Evolutionary conservation across 2,797 vertebrate genomes (phyloP), one percentile per base, ranked within the genome.

Genomic region (Neoniphon sammara): DNA sequence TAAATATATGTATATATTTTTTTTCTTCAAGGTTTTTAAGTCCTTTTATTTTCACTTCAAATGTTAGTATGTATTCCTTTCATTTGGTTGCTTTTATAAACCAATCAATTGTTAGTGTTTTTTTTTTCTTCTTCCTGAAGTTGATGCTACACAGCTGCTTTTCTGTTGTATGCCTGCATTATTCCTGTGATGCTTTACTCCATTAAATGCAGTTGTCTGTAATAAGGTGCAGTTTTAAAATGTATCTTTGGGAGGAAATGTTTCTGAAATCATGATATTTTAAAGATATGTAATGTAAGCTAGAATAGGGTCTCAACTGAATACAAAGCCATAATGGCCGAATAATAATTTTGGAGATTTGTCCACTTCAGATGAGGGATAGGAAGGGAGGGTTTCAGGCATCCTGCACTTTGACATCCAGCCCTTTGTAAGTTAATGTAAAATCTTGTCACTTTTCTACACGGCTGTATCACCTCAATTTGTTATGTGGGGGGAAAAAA

Each of bases 51-150:
- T 96, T 95, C 94, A 94, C 87, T 87, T 94, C 94, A 93, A 86
- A 92, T 95, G 94, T 96, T 95, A 96, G 96, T 95, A 97, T 94
- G 96, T 96, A 96, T 96, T 97, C 96, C 95, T 97, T 95, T 75
- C 65, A 95, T 95, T 95, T 83, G 91, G 93, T 93, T 88, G 93
- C 94, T 91, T 92, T 91, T 91, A 70, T 91, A 90, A 88, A 84
- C 77, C 73, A 69, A 81, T 56, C 84, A 89, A 80, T 60, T 67
- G 82, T 88, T 81, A 79, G 84, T 76, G 80, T 84, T 76, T 91
- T 93, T 81, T 82, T 84, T 91, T 92, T 5, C n/a, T 8, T 34
- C 31, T 34, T 34, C 31, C 4, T 89, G 76, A 78, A 85, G 83
- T 87, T 88, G 85, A 81, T 75, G 82, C 83, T 71, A 57, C 82